Percentiles rank a stretch among this genome's conserved stretches.
Conservation (phyloP, 2,888 invertebrate species). For the Ochropacha duplaris region DNA sequence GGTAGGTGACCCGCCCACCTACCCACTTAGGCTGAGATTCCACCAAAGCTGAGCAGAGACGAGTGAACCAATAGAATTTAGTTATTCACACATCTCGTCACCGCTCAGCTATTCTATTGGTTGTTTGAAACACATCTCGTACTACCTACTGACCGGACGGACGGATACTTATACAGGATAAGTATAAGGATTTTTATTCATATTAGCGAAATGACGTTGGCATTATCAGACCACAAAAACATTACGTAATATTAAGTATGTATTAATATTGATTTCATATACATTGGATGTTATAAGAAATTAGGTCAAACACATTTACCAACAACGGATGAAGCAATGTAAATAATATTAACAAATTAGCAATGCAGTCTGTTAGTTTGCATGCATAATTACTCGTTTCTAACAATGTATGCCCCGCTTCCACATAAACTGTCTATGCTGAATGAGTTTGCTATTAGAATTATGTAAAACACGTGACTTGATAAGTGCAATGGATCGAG, state of each 20-base stretch:
- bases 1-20: too few species aligned
- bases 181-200: too few species aligned
- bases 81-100: too few species aligned
- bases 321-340: not conserved
- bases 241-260: not conserved
- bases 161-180: too few species aligned
- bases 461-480: not conserved
- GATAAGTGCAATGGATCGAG: not conserved
- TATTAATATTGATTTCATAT: not conserved
- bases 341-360: slow-evolving; percentile 7
- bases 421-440: not conserved
- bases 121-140: too few species aligned
- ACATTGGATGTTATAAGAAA: not conserved
- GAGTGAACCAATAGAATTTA: too few species aligned
- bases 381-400: not conserved
- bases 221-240: too few species aligned
- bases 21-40: too few species aligned
- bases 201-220: too few species aligned
- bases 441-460: not conserved
- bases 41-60: too few species aligned
- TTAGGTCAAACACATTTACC: slow-evolving; percentile 2
- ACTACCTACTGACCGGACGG: too few species aligned
- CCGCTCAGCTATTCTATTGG: too few species aligned
- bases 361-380: slow-evolving; percentile 1
- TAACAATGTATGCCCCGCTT: not conserved